Conservation (phyloP, 2,888 invertebrate species). For the Pollenia griseotomentosa region DNA sequence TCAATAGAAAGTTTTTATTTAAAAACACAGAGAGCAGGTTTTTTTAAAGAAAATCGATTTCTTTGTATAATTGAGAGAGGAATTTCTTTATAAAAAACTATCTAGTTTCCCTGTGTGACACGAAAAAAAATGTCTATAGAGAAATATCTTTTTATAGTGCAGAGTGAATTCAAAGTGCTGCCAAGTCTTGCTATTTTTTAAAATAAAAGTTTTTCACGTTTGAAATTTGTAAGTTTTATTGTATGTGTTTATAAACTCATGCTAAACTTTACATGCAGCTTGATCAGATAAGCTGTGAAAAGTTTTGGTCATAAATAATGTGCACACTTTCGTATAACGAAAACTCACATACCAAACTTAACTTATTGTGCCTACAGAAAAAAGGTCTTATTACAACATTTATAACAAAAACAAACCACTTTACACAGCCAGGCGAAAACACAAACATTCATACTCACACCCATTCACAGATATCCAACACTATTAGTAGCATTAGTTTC, state of each 20-base stretch:
- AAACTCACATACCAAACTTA: constrained; percentile 13
- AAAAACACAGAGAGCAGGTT: no score
- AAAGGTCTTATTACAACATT: constrained; percentile 53
- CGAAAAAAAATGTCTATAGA: background rate
- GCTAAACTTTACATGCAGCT: constrained; percentile 70
- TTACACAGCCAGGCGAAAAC: background rate
- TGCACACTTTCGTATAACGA: constrained; percentile 64
- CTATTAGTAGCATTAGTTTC: constrained; percentile 70
- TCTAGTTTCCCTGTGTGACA: no score
- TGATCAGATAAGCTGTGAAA: constrained; percentile 79
- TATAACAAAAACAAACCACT: constrained; percentile 18
- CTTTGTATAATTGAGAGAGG: no score
- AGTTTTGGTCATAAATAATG: constrained; percentile 79
- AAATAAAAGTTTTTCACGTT: constrained; percentile 1
- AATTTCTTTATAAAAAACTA: no score
- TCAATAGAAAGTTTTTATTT: no score
- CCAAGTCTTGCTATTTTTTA: background rate
- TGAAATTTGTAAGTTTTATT: background rate
- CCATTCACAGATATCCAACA: constrained; percentile 50
- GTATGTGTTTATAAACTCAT: constrained; percentile 38
- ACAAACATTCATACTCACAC: constrained; percentile 8
- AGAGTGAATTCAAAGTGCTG: background rate
- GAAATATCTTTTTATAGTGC: no score
- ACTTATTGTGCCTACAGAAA: constrained; percentile 47
- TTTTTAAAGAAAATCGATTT: no score